phyloP scores from a whole-genome alignment of 1,140 invertebrate species.

The Zaprionus tsacasi region DNA sequence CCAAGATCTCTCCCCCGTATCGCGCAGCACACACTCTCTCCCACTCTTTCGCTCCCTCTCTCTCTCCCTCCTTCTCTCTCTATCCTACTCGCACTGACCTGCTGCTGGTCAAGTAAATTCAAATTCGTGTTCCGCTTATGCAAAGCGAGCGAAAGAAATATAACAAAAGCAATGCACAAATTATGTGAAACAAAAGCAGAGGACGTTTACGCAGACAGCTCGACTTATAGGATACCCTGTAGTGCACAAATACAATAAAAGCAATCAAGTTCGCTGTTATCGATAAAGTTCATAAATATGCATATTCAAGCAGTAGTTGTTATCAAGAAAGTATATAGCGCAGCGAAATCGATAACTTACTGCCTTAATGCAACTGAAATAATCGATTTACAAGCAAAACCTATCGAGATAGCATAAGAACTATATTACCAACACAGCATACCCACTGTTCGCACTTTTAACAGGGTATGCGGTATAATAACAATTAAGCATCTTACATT shows the following conservation, averaged over 20 bases:
- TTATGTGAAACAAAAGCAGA: conserved; percentile 39
- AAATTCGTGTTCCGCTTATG: conserved; percentile 44
- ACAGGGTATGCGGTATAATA: conserved; percentile 20
- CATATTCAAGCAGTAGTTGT: neutral
- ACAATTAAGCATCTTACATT: conserved; percentile 43
- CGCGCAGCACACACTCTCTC: neutral
- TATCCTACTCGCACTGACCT: neutral
- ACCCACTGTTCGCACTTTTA: neutral
- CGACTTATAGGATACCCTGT: conserved; percentile 1
- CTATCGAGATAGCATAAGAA: too few species aligned
- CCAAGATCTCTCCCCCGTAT: conserved; percentile 30
- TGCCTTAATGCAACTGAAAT: neutral
- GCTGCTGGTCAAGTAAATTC: conserved; percentile 22
- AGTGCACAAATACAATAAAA: too few species aligned
- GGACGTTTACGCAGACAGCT: neutral
- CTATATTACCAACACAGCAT: too few species aligned
- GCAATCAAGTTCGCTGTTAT: too few species aligned
- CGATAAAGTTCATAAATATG: too few species aligned
- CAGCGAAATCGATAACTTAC: too few species aligned
- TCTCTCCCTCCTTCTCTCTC: neutral
- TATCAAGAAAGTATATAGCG: neutral
- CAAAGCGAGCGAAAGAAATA: conserved; percentile 34
- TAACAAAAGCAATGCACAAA: conserved; percentile 50
- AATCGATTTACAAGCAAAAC: neutral
- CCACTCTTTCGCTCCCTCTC: neutral